Evolutionary conservation across 2,888 invertebrate genomes (phyloP), one percentile per base, ranked within the genome.

Genomic region (Zaprionus obscuricornis): DNA sequence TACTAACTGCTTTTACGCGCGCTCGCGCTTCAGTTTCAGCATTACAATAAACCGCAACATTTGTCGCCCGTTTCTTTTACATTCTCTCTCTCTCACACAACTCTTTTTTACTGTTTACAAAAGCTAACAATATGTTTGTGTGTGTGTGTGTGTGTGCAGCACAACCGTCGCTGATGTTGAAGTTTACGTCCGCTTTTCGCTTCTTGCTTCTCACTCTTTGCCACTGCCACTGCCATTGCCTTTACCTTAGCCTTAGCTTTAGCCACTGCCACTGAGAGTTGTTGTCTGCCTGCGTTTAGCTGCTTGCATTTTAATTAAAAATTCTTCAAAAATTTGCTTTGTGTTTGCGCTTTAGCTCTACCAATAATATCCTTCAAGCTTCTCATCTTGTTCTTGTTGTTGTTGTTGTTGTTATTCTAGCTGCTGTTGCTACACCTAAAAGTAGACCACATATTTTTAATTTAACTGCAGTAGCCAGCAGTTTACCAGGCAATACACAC

Each of bases 391-490:
- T 47, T 58, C 43, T 33, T 36, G 46, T 4, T 39, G 29, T n/a
- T 49, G 39, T 13, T 43, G 66, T 51, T n/a, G n/a, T n/a, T n/a
- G n/a, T n/a, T n/a, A n/a, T n/a, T n/a, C n/a, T 27, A 33, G n/a
- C 16, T 40, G 27, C 40, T 33, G 52, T 42, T 50, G 71, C 43
- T 68, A 74, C 82, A 76, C 78, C 81, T 70, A 73, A 84, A 78
- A 84, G 78, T 79, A 78, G 81, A 78, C 78, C 78, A 78, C 81
- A 78, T 70, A 81, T 79, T 78, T 78, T 78, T 78, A 81, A 84
- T 83, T 81, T 78, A 63, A 75, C 70, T 77, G 58, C 56, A 59
- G 36, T 49, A 39, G 3, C 36, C 27, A 11, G 17, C 34, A 31
- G 11, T 7, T 34, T 24, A 11, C 16, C 46, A 52, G 24, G 16